Base-by-base conservation (phyloP, 2,113 vertebrate genomes). In the Noctilio leporinus region DNA sequence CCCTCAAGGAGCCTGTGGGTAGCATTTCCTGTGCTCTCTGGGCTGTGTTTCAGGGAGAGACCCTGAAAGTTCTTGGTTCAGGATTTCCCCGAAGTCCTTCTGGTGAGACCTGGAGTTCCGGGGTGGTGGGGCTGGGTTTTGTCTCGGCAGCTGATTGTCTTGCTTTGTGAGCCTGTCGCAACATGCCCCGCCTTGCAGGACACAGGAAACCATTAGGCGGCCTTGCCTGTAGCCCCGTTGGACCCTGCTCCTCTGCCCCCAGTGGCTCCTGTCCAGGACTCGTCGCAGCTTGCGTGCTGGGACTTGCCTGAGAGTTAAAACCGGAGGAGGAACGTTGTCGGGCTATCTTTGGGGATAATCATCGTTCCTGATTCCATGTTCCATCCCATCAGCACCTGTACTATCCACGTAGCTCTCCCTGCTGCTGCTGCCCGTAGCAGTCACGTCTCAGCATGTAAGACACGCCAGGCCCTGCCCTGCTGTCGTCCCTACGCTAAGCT, bases 161-260 rank as follows among this genome's bases (percentile, higher is more conserved):
- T 20, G 35, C 80, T 82, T 53, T 59, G 24, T 33, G 70, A 59
- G 26, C 24, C 24, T 7, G 11, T 30, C 16, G 12, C 75, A 30
- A 53, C 59, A 10, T 19, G 62, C 65, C 16, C 55, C 0, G 0
- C 85, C 45, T 78, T 24, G 28, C n/a, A 3, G 26, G 24, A 2
- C 10, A 43, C 30, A 43, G 57, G 2, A 33, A 20, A 2, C 49
- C 45, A 3, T 19, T 3, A 4, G 40, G 94, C 43, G 77, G 38
- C 19, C 75, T 75, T 4, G 30, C 2, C 0, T 15, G 16, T 35
- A 38, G 53, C 73, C 35, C 0, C 30, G 2, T 10, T 7, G 77
- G 70, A 45, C 72, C 33, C 10, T 47, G 40, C 19, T 62, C 33
- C 24, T 24, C 53, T 65, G 73, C 49, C 40, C 47, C 24, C 28